These are phyloP conservation scores for Tyrannus savana DNA, from an alignment of 2,113 vertebrate genomes.

Conservation along the genomic window DNA sequence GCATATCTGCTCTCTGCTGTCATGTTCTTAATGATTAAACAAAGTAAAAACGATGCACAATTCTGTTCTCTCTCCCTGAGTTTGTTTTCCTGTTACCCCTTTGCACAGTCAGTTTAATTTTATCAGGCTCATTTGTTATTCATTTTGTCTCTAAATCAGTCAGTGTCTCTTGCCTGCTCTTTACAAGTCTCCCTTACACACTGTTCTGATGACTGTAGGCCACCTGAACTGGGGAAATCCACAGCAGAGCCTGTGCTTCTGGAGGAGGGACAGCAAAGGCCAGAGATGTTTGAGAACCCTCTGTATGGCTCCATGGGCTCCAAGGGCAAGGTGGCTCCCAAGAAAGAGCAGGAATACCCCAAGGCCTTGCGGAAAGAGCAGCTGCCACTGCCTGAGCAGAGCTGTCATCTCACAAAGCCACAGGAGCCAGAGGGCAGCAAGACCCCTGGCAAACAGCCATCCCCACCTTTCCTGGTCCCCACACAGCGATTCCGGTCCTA, in stretches of 20 bases:
- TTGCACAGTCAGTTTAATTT: background rate
- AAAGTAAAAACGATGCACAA: background rate
- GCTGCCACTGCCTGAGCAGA: constrained; percentile 64
- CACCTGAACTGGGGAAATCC: constrained; percentile 54
- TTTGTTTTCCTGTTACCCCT: background rate
- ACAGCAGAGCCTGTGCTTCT: constrained; percentile 5
- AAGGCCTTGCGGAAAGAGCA: constrained; percentile 77
- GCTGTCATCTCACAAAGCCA: constrained; percentile 68
- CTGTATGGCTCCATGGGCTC: constrained; percentile 84
- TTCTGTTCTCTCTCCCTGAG: background rate
- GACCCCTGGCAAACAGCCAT: constrained; percentile 47
- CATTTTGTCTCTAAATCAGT: background rate
- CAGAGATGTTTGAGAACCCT: constrained; percentile 96
- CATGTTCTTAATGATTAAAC: background rate
- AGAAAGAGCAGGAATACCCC: constrained; percentile 80
- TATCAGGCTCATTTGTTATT: background rate
- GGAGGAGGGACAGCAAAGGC: constrained; percentile 71
- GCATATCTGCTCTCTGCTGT: background rate
- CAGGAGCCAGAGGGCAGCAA: constrained; percentile 76
- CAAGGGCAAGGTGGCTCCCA: constrained; percentile 50
- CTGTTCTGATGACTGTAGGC: constrained; percentile 16
- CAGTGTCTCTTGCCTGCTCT: background rate
- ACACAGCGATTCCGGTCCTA: constrained; percentile 84
- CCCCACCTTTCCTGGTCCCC: constrained; percentile 72
- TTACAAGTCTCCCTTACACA: background rate